These are phyloP conservation scores for Xestia c-nigrum DNA, from an alignment of 2,888 invertebrate species.

Conservation along the genomic window DNA sequence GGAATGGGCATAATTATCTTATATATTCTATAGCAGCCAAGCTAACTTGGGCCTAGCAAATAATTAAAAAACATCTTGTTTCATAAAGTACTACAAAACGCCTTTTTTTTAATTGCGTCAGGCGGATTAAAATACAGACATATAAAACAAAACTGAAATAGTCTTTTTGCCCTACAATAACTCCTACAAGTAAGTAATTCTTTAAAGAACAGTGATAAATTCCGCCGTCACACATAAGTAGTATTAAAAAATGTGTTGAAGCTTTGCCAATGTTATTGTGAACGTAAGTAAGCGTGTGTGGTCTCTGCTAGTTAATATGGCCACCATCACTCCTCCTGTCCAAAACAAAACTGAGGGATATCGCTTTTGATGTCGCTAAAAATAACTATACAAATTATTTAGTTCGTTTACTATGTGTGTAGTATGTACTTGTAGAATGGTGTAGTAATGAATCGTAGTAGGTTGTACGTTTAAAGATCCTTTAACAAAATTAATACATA, in stretches of 20 bases:
- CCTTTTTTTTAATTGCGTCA: not conserved
- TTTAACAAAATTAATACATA: not conserved
- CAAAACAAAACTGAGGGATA: constrained; percentile 48
- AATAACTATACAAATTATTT: constrained; percentile 37
- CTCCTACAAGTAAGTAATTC: constrained; percentile 24
- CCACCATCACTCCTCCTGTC: constrained; percentile 41
- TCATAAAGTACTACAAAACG: not conserved
- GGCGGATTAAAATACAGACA: no score
- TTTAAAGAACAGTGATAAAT: constrained; percentile 35
- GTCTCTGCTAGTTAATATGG: constrained; percentile 58
- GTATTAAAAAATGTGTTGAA: constrained; percentile 58
- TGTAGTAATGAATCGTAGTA: not conserved
- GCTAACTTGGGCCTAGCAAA: not conserved
- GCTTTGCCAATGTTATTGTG: constrained; percentile 51
- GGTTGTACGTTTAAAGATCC: not conserved
- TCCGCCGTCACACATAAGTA: constrained; percentile 35
- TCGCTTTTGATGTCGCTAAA: constrained; percentile 43
- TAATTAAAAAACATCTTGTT: not conserved
- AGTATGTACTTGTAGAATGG: not conserved
- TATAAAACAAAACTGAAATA: not conserved
- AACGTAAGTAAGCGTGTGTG: constrained; percentile 51
- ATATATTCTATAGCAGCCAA: not conserved
- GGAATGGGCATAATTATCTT: no score
- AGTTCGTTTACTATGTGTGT: not conserved
- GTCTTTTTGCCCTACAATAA: not conserved